Evolutionary conservation across 2,113 vertebrate species (phyloP), one percentile per base, ranked within the genome.

Genomic region (Sorex fumeus): DNA sequence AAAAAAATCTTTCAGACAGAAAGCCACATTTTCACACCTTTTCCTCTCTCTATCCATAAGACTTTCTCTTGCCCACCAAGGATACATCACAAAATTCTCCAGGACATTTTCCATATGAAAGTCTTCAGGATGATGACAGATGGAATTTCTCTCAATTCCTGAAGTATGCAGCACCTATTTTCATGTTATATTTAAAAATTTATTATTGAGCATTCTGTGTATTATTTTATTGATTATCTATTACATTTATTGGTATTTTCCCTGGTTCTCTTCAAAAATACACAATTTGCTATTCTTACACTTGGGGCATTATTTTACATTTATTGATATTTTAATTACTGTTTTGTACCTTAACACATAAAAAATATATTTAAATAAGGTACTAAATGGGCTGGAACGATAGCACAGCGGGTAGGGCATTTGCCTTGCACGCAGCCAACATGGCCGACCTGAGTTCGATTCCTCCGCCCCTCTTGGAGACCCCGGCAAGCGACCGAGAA

Each of bases 171-270:
- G 8, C 66, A 3, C 87, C 8, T 13, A 40, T 47, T 88, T 93
- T 88, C 27, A 34, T 32, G 32, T 71, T 57, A 43, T 3, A 79
- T 64, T 87, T 75, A 76, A 74, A 43, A 82, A 87, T 70, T 50
- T 87, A 16, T 60, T 87, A 16, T 19, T 91, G 67, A 21, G 6
- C 75, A 75, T 75, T 76, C 62, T 81, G 50, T 3, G 4, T 53
- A 78, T 75, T 72, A 81, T 76, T 76, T 92, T 82, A 86, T 50
- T 40, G 69, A n/a, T 80, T 50, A 67, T 78, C 43, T 77, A 72
- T 93, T 78, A 78, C 60, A 47, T 32, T 57, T 32, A 66, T 88
- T 88, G 43, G 62, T 76, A 27, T 83, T 45, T 76, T 36, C 6
- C 30, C 30, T 66, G 23, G 75, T 78, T 96, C 15, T 81, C 25